Evolutionary conservation across 2,888 invertebrate species (phyloP), one percentile per base, ranked within the genome.

Genomic region (Conistra vaccinii): DNA sequence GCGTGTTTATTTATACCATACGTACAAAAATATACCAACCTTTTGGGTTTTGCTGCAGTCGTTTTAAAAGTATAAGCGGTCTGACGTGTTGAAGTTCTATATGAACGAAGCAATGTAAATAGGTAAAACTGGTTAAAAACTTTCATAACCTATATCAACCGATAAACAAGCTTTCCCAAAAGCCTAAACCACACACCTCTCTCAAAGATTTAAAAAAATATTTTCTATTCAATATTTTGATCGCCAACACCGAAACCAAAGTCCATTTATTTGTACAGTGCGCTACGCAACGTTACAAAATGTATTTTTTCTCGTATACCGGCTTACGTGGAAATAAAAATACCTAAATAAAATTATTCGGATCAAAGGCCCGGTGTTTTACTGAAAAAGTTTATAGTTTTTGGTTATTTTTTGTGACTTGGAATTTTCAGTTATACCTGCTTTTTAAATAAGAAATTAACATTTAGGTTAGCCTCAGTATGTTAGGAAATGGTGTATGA

Each of bases 301-400:
- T 73, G 69, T 80, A 70, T 85, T 86, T 86, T 86, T 73, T 76
- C 39, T 71, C 61, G 81, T 32, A 76, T 78, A 80, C 74, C 63
- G 57, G 74, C 62, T 80, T 73, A 81, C 75, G 80, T 65, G 66
- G 72, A 69, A 67, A 80, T 84, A 81, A 86, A 81, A 86, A 86
- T 83, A 78, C 73, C 73, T 69, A 71, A 73, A 70, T 81, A 80
- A 73, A 85, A 80, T 78, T 81, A 80, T 77, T 86, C 20, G 45
- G 60, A 81, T 80, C 71, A 73, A 69, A 69, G n/a, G 61, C n/a
- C 26, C 39, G n/a, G 42, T 48, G 62, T 69, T 77, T 70, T n/a
- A 39, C n/a, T 66, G 14, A 63, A 58, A 51, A 39, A 63, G 45
- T 69, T 62, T 9, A 26, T 29, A 32, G 26, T 63, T 32, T 32